Percentiles rank a stretch among this genome's conserved stretches.
Evolutionary conservation across 2,888 invertebrate species (phyloP).

Genomic region (Agriopis leucophaearia): DNA sequence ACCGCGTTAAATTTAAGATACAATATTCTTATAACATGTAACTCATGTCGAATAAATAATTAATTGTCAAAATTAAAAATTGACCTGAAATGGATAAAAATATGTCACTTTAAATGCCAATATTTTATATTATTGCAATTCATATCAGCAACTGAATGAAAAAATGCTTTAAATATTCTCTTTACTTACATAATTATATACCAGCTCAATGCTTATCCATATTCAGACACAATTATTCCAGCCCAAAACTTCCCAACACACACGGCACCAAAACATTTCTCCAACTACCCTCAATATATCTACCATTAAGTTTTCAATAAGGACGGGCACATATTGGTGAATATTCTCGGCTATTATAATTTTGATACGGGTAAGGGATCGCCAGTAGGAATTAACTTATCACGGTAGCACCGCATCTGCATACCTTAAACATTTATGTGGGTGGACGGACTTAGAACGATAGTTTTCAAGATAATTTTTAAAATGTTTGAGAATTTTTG

Average conservation of each 20-base stretch:
- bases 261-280: conserved; percentile 31
- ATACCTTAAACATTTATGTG: conserved; percentile 82
- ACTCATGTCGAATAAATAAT: no score
- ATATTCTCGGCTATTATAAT: conserved; percentile 75
- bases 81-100: no score
- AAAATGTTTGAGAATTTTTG: not conserved
- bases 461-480: conserved; percentile 16
- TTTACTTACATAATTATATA: not conserved
- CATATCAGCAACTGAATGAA: no score
- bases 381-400: conserved; percentile 85
- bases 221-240: conserved; percentile 9
- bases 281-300: conserved; percentile 44
- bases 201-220: not conserved
- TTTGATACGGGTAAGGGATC: conserved; percentile 84
- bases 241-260: conserved; percentile 25
- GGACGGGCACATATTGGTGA: conserved; percentile 73
- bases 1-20: no score
- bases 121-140: no score
- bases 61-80: no score
- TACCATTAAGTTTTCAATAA: conserved; percentile 55
- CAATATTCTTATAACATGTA: no score
- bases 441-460: conserved; percentile 63
- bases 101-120: no score
- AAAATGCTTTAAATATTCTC: not conserved
- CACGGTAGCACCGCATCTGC: conserved; percentile 81